Conservation (phyloP, 1,140 invertebrate species). For the Bactericera cockerelli region DNA sequence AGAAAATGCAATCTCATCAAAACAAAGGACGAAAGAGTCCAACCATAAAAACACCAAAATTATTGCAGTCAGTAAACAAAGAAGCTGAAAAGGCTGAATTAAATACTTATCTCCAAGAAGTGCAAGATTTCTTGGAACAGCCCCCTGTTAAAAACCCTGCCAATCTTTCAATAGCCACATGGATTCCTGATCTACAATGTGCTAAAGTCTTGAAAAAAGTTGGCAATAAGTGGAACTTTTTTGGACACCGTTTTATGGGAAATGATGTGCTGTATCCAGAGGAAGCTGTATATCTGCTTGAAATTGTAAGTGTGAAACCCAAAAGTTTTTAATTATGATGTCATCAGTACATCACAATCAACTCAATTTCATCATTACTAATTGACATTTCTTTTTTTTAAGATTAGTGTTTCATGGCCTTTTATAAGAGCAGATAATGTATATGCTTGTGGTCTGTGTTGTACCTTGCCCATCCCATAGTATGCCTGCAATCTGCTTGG, state of each 20-base stretch:
- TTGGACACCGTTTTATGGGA: constrained; percentile 35
- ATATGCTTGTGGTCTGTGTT: too few species aligned
- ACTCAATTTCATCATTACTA: too few species aligned
- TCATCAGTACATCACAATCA: too few species aligned
- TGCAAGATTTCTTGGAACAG: not conserved
- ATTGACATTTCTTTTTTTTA: too few species aligned
- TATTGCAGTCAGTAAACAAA: not conserved
- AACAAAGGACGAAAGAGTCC: not conserved
- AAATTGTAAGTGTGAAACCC: constrained; percentile 39
- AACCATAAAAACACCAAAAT: not conserved
- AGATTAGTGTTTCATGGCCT: too few species aligned
- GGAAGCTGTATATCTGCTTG: constrained; percentile 42
- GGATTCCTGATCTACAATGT: constrained; percentile 36
- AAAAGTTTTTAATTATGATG: too few species aligned
- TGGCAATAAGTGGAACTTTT: constrained; percentile 38
- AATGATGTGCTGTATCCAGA: constrained; percentile 39
- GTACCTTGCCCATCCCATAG: too few species aligned
- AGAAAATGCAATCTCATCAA: too few species aligned
- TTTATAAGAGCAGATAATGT: too few species aligned
- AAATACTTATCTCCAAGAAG: not conserved
- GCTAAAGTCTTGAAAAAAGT: constrained; percentile 39
- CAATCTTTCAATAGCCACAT: constrained; percentile 37
- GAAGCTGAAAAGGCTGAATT: not conserved
- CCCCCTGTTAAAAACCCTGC: not conserved
- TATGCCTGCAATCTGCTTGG: too few species aligned